A percentile compares a stretch with the other conserved stretches of the same genome.
Conservation (phyloP, 2,888 invertebrate genomes). For the Brenthis hecate region DNA sequence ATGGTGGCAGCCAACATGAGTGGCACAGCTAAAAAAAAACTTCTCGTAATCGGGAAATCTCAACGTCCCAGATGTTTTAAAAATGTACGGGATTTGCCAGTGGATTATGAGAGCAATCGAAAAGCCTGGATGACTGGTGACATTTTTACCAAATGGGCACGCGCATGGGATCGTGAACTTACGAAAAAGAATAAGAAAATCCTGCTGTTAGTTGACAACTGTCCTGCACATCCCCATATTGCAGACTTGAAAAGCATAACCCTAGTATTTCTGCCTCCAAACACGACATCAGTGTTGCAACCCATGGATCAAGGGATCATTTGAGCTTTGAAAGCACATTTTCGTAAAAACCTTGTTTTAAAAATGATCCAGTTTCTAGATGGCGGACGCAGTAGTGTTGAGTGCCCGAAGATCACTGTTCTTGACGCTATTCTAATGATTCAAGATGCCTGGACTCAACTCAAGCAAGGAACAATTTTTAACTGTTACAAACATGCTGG, state of each 20-base stretch:
- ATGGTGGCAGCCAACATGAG: slow-evolving; percentile 49
- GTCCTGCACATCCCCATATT: slow-evolving; percentile 27
- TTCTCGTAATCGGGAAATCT: slow-evolving; percentile 31
- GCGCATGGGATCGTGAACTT: slow-evolving; percentile 35
- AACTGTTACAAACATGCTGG: slow-evolving; percentile 37
- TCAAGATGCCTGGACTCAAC: slow-evolving; percentile 34
- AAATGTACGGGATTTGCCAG: slow-evolving; percentile 30
- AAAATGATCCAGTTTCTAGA: slow-evolving; percentile 36
- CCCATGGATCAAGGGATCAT: slow-evolving; percentile 43
- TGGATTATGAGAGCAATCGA: slow-evolving; percentile 36
- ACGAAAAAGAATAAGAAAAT: slow-evolving; percentile 28
- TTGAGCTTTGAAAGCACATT: slow-evolving; percentile 39
- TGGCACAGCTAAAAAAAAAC: slow-evolving; percentile 39
- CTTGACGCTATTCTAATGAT: slow-evolving; percentile 40
- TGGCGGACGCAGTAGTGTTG: slow-evolving; percentile 26
- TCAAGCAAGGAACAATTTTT: slow-evolving; percentile 18
- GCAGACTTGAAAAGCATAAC: slow-evolving; percentile 35
- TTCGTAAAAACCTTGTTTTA: slow-evolving; percentile 36
- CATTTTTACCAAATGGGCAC: slow-evolving; percentile 31
- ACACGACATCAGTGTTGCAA: slow-evolving; percentile 40
- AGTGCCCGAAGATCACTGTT: slow-evolving; percentile 30
- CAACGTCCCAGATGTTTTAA: slow-evolving; percentile 38
- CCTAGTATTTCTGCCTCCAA: slow-evolving; percentile 38
- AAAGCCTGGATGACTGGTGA: slow-evolving; percentile 36
- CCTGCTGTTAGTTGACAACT: slow-evolving; percentile 32